These are phyloP conservation scores for Penaeus vannamei DNA, from an alignment of 1,140 invertebrate species.

Conservation along the genomic window DNA sequence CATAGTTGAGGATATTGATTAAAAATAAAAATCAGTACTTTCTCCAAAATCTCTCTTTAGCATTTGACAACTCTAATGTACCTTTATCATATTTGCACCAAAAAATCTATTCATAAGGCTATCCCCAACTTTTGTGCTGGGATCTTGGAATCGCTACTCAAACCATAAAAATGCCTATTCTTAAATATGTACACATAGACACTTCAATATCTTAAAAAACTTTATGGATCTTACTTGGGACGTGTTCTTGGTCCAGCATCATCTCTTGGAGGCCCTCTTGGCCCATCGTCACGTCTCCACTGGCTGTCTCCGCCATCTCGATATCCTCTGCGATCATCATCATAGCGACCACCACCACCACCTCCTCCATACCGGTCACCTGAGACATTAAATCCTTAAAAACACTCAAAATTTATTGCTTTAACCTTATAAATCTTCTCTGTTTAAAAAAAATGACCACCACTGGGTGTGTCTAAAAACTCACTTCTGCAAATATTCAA, in stretches of 20 bases:
- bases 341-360: constrained; percentile 25
- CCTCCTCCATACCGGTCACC: constrained; percentile 29
- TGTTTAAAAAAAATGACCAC: background rate
- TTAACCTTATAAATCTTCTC: background rate
- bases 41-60: too few species aligned
- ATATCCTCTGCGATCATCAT: constrained; percentile 5
- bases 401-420: background rate
- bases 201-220: background rate
- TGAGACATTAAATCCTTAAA: background rate
- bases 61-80: too few species aligned
- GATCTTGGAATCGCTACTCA: too few species aligned
- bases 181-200: background rate
- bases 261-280: background rate
- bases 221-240: constrained; percentile 11
- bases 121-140: too few species aligned
- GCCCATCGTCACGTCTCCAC: background rate
- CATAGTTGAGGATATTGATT: too few species aligned
- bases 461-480: too few species aligned
- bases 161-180: too few species aligned
- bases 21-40: too few species aligned
- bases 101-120: too few species aligned
- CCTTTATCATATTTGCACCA: too few species aligned
- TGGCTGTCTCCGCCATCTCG: background rate
- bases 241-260: background rate
- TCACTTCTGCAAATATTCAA: too few species aligned